phyloP scores from a whole-genome alignment of 2,113 vertebrate species.

The Menidia beryllina region DNA sequence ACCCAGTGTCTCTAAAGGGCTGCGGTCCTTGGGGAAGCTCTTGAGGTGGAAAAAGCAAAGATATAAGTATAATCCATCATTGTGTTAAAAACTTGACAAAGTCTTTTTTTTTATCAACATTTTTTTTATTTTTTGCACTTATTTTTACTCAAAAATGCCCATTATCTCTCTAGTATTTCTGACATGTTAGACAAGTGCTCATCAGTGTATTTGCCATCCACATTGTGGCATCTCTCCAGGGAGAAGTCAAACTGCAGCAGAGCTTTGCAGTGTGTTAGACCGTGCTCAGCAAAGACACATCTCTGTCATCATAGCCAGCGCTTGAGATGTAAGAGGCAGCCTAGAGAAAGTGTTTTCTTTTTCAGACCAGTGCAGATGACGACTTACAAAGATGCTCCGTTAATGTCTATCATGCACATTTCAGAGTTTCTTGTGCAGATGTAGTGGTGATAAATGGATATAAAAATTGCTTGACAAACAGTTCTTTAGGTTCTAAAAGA shows the following conservation, averaged over 20 bases:
- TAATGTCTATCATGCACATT: conserved; percentile 51
- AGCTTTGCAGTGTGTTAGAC: conserved; percentile 46
- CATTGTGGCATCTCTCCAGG: conserved; percentile 38
- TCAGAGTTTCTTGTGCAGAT: conserved; percentile 45
- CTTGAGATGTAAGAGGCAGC: conserved; percentile 48
- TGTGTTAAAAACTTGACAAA: too few species aligned
- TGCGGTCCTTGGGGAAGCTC: neutral
- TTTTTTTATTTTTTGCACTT: too few species aligned
- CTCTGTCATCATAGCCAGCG: conserved; percentile 44
- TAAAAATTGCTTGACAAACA: conserved; percentile 10
- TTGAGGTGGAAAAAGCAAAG: neutral
- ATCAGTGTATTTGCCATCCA: conserved; percentile 60
- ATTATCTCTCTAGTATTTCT: conserved; percentile 52
- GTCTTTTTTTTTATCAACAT: too few species aligned
- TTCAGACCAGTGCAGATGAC: conserved; percentile 45
- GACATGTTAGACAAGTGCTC: conserved; percentile 68
- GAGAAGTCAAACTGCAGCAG: conserved; percentile 50
- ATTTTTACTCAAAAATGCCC: neutral
- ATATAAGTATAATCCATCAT: neutral
- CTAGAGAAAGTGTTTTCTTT: conserved; percentile 61
- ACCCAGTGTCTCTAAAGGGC: neutral
- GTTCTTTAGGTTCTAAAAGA: conserved; percentile 5
- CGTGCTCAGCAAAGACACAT: conserved; percentile 58
- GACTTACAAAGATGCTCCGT: conserved; percentile 13
- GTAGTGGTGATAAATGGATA: conserved; percentile 9